phyloP scores from a whole-genome alignment of 2,113 vertebrate species.

The Sakesphorus luctuosus region DNA sequence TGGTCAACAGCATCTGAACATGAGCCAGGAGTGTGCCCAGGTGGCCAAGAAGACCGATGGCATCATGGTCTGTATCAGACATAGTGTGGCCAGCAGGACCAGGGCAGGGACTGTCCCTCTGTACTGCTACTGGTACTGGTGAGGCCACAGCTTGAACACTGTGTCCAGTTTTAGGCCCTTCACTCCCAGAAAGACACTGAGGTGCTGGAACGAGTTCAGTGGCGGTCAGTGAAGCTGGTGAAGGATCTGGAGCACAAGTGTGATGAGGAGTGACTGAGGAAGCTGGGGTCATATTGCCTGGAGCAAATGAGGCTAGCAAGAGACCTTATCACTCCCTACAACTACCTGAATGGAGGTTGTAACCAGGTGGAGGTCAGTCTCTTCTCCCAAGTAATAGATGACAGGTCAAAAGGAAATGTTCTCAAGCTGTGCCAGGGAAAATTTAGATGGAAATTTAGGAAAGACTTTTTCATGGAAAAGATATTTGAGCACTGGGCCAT shows the following conservation, averaged over 20 bases:
- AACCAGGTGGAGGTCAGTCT: fast-evolving
- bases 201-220: not conserved
- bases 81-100: not conserved
- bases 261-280: not conserved
- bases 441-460: not conserved
- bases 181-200: not conserved
- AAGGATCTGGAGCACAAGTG: not conserved
- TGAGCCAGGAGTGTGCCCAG: not conserved
- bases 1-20: not conserved
- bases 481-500: not conserved
- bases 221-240: not conserved
- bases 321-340: too few relatives aligned
- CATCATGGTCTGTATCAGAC: not conserved
- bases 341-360: fast-evolving
- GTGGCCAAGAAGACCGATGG: not conserved
- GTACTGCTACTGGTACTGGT: not conserved
- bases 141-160: not conserved
- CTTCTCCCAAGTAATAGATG: not conserved
- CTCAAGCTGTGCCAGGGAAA: not conserved
- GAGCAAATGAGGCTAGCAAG: not conserved
- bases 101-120: not conserved
- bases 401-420: not conserved
- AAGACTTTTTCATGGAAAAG: not conserved
- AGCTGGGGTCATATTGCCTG: not conserved
- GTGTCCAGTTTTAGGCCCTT: not conserved